Conservation (phyloP, 2,113 vertebrate genomes). For the Odontesthes bonariensis region DNA sequence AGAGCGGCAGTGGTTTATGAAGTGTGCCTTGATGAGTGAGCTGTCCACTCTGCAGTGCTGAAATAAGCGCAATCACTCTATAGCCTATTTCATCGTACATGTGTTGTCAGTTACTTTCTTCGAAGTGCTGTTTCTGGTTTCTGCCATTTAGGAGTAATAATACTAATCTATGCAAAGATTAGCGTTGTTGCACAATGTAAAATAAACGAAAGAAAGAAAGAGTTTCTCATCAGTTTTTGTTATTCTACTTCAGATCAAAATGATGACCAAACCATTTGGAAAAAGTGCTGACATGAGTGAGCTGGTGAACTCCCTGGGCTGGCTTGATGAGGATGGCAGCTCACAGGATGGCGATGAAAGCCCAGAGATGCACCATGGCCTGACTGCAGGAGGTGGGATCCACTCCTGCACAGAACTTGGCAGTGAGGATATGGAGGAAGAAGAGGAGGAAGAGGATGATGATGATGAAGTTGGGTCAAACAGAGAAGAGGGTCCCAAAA, state of each 20-base stretch:
- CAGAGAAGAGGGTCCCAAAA: slow-evolving; percentile 89
- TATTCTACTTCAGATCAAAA: slow-evolving; percentile 77
- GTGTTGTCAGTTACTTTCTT: not conserved
- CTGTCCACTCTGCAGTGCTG: slow-evolving; percentile 68
- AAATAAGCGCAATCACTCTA: slow-evolving; percentile 40
- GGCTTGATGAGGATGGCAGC: slow-evolving; percentile 85
- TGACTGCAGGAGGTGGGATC: slow-evolving; percentile 53
- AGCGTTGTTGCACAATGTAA: not conserved
- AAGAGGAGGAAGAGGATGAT: slow-evolving; percentile 88
- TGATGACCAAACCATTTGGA: slow-evolving; percentile 87
- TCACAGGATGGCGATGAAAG: slow-evolving; percentile 86
- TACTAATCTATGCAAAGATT: not conserved
- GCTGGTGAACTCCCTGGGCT: slow-evolving; percentile 85
- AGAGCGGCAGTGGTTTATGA: not conserved
- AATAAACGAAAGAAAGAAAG: not conserved
- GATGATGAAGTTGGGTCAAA: slow-evolving; percentile 83
- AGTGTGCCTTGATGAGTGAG: slow-evolving; percentile 13
- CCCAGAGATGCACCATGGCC: slow-evolving; percentile 65
- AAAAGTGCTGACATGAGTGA: slow-evolving; percentile 86
- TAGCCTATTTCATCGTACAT: not conserved
- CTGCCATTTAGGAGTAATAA: not conserved
- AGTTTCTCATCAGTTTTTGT: not conserved
- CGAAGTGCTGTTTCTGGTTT: not conserved
- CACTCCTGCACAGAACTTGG: slow-evolving; percentile 81
- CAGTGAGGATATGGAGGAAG: slow-evolving; percentile 81